Conservation (phyloP, 2,888 invertebrate genomes). For the Elegia similella region DNA sequence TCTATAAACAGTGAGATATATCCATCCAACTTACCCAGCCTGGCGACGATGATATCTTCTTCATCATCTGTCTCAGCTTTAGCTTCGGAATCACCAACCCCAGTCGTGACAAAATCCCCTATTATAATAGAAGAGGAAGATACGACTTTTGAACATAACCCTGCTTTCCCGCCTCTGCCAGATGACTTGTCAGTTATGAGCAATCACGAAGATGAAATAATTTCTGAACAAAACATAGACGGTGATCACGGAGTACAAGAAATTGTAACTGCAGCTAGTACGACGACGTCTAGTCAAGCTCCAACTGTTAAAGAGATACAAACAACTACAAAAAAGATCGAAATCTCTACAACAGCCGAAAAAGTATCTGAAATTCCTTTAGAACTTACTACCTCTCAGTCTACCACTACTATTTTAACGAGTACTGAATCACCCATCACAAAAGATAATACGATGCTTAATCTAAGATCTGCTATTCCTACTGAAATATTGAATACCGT, state of each 20-base stretch:
- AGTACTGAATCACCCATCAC: slow-evolving; percentile 36
- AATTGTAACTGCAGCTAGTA: slow-evolving; percentile 36
- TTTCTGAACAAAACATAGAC: slow-evolving; percentile 56
- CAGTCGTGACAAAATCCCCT: slow-evolving; percentile 53
- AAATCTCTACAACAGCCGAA: slow-evolving; percentile 37
- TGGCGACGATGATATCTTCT: slow-evolving; percentile 44
- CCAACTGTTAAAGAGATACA: slow-evolving; percentile 22
- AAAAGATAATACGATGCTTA: slow-evolving; percentile 58
- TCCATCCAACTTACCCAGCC: slow-evolving; percentile 50
- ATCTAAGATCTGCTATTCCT: slow-evolving; percentile 65
- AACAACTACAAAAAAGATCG: slow-evolving; percentile 16
- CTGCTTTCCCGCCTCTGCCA: slow-evolving; percentile 72
- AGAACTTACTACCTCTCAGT: slow-evolving; percentile 33
- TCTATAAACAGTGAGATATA: slow-evolving; percentile 58
- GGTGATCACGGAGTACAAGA: slow-evolving; percentile 50
- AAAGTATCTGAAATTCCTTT: slow-evolving; percentile 32
- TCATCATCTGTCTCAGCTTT: slow-evolving; percentile 31
- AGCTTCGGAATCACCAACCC: slow-evolving; percentile 36
- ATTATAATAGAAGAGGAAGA: slow-evolving; percentile 66
- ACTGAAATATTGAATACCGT: slow-evolving; percentile 58
- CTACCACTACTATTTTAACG: slow-evolving; percentile 22
- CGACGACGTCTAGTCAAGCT: slow-evolving; percentile 37
- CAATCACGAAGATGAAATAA: slow-evolving; percentile 67
- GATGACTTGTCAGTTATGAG: slow-evolving; percentile 66
- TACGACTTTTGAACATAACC: slow-evolving; percentile 62